These are phyloP conservation scores for Heliconius melpomene DNA, from an alignment of 1,140 invertebrate genomes.

Conservation along the genomic window DNA sequence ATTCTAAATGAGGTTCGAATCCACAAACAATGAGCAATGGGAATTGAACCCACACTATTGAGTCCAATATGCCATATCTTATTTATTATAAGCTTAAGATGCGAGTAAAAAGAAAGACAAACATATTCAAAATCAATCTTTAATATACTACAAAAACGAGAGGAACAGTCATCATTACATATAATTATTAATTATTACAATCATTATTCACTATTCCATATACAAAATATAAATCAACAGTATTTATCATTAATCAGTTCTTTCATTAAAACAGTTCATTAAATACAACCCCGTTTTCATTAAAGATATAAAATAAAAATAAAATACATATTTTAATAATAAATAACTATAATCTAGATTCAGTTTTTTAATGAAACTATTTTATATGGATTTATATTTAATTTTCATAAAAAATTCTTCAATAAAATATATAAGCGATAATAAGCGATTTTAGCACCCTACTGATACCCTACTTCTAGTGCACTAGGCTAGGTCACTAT, in stretches of 20 bases:
- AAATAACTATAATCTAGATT: slow-evolving; percentile 21
- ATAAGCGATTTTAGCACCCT: too few relatives aligned
- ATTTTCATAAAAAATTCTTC: slow-evolving; percentile 3
- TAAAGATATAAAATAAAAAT: slow-evolving; percentile 18
- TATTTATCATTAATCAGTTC: slow-evolving; percentile 51
- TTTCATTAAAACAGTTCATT: slow-evolving; percentile 45
- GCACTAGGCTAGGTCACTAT: too few relatives aligned
- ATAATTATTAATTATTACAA: background rate
- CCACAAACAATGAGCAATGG: too few relatives aligned
- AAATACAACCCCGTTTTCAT: slow-evolving; percentile 41
- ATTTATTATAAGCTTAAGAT: background rate
- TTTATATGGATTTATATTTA: slow-evolving; percentile 21
- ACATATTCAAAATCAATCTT: slow-evolving; percentile 19
- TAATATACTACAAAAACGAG: slow-evolving; percentile 37
- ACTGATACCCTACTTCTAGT: too few relatives aligned
- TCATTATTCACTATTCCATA: slow-evolving; percentile 44
- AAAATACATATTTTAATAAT: slow-evolving; percentile 11
- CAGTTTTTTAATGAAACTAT: slow-evolving; percentile 10
- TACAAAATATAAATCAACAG: slow-evolving; percentile 43
- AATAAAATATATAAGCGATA: background rate
- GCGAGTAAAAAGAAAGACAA: slow-evolving; percentile 9
- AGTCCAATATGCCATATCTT: background rate
- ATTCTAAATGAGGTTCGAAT: too few relatives aligned
- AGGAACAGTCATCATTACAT: slow-evolving; percentile 41
- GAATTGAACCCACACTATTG: background rate